These are phyloP conservation scores for Mustela nigripes DNA, from an alignment of 2,113 vertebrate species.

Conservation along the genomic window DNA sequence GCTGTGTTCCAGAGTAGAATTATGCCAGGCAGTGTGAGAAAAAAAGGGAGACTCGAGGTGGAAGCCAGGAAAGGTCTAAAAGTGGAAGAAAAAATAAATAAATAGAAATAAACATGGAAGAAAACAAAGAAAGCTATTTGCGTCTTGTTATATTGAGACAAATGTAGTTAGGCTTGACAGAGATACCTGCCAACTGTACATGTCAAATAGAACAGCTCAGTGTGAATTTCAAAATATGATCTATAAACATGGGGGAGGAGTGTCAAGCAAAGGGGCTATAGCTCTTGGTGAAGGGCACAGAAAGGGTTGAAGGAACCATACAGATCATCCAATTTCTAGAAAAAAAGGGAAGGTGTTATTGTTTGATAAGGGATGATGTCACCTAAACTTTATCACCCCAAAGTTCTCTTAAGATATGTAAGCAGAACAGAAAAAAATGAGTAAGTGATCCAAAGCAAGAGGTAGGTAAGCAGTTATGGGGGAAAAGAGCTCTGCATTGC, in stretches of 20 bases:
- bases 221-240: not conserved
- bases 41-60: not conserved
- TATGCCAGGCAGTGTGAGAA: not conserved
- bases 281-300: not conserved
- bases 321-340: not conserved
- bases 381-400: not conserved
- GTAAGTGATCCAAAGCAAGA: not conserved
- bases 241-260: not conserved
- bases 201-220: not conserved
- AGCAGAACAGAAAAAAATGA: not conserved
- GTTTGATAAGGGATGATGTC: not conserved
- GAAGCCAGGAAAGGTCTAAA: not conserved
- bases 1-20: not conserved
- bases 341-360: not conserved
- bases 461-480: not conserved
- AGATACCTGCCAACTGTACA: not conserved
- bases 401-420: not conserved
- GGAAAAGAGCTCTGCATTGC: accelerated
- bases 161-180: not conserved
- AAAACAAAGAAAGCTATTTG: not conserved
- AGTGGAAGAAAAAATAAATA: not conserved
- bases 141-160: not conserved
- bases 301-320: not conserved
- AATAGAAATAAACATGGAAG: not conserved
- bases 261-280: not conserved